phyloP scores from a whole-genome alignment of 2,113 vertebrate species.

The Corythornis cristatus region DNA sequence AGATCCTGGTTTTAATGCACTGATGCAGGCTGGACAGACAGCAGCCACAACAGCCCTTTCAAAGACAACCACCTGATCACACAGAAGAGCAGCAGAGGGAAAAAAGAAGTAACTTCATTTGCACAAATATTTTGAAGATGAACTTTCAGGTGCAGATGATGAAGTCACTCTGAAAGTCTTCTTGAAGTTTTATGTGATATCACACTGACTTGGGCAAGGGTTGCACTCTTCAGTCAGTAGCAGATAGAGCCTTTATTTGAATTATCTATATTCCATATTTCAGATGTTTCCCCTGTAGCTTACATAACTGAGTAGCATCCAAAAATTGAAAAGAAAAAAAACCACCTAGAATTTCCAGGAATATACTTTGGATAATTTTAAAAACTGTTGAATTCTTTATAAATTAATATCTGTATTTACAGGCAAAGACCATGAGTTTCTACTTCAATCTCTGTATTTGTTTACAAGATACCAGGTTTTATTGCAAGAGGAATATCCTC shows the following conservation, averaged over 20 bases:
- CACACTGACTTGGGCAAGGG: background rate
- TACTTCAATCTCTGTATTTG: background rate
- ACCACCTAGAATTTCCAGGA: background rate
- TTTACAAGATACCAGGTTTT: background rate
- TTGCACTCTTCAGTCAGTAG: background rate
- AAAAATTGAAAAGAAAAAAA: background rate
- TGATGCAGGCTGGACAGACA: background rate
- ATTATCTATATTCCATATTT: accelerated
- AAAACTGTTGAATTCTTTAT: background rate
- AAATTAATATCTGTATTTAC: background rate
- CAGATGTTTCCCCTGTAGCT: background rate
- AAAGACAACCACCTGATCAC: background rate
- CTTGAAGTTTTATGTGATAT: background rate
- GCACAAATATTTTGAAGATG: background rate
- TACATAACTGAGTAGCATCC: background rate
- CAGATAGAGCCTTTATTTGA: background rate
- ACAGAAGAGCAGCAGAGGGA: background rate
- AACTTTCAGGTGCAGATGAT: background rate
- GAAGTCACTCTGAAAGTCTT: background rate
- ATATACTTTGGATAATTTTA: background rate
- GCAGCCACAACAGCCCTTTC: background rate
- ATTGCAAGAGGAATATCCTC: background rate
- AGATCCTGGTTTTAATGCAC: background rate
- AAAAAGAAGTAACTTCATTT: background rate
- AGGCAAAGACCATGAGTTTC: background rate